Percentiles rank a stretch among this genome's conserved stretches.
phyloP scores from a whole-genome alignment of 2,113 vertebrate genomes.

The Dryoscopus gambensis region DNA sequence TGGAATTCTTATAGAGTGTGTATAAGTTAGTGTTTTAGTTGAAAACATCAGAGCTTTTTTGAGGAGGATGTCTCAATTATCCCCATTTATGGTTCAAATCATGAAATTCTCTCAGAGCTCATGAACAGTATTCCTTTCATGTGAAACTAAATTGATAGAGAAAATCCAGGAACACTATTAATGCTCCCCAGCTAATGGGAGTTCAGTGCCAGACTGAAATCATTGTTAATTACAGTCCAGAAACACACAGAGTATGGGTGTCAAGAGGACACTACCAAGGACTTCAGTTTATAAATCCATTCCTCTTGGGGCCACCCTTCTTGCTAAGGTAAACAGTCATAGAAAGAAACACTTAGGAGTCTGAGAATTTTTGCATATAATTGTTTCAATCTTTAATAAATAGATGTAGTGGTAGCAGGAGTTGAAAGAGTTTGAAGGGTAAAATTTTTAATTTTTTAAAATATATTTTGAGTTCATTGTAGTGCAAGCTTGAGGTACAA shows the following conservation, averaged over 20 bases:
- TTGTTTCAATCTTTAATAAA: not conserved
- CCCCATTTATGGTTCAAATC: not conserved
- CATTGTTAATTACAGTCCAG: not conserved
- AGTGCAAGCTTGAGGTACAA: not conserved
- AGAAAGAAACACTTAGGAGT: not conserved
- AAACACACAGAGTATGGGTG: not conserved
- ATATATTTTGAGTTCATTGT: not conserved
- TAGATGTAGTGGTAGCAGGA: not conserved
- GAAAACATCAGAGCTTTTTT: not conserved
- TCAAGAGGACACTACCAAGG: not conserved
- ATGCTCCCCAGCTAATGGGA: not conserved
- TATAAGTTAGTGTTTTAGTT: not conserved
- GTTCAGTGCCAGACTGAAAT: not conserved
- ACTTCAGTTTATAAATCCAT: not conserved
- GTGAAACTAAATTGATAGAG: not conserved
- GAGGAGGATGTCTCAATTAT: not conserved
- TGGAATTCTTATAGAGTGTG: not conserved
- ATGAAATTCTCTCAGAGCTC: not conserved
- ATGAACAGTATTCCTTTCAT: not conserved
- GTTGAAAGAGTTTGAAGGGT: not conserved
- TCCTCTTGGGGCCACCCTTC: not conserved
- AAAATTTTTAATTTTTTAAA: not conserved
- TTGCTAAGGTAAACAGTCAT: not conserved
- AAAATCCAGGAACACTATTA: not conserved
- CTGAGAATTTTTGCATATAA: not conserved